A percentile compares a stretch with the other conserved stretches of the same genome.
phyloP scores from a whole-genome alignment of 2,113 vertebrate genomes.

The Hymenochirus boettgeri region DNA sequence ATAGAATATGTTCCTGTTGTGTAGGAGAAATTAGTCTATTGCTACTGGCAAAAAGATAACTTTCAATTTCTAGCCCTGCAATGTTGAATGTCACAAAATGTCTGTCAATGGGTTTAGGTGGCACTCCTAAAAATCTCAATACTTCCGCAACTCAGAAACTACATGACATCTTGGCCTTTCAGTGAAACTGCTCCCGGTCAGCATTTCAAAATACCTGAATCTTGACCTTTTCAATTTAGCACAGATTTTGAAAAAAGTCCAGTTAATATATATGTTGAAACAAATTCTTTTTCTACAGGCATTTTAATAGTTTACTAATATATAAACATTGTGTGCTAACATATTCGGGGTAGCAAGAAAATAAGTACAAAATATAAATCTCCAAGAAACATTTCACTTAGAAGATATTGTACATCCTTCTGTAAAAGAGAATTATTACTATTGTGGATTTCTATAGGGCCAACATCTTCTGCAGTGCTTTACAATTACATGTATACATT shows the following conservation, averaged over 20 bases:
- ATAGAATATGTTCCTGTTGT: too few species aligned
- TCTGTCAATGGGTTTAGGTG: constrained; percentile 70
- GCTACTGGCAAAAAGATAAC: constrained; percentile 60
- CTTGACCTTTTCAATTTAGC: constrained; percentile 76
- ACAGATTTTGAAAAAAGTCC: constrained; percentile 42
- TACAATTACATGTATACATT: too few species aligned
- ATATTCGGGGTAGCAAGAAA: too few species aligned
- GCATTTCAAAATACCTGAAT: constrained; percentile 83
- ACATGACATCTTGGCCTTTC: constrained; percentile 82
- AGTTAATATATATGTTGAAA: constrained; percentile 65
- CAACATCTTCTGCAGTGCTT: too few species aligned
- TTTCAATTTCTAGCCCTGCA: constrained; percentile 62
- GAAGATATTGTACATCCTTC: too few species aligned
- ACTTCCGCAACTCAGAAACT: constrained; percentile 67
- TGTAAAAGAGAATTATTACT: too few species aligned
- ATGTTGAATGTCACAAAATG: constrained; percentile 67
- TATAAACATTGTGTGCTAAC: too few species aligned
- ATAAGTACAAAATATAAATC: too few species aligned
- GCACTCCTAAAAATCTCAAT: constrained; percentile 61
- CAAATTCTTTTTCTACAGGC: constrained; percentile 64
- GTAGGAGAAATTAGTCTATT: constrained; percentile 33
- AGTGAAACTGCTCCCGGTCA: constrained; percentile 74
- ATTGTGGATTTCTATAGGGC: too few species aligned
- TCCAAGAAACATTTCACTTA: too few species aligned
- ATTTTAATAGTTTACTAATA: constrained; percentile 74